Evolutionary conservation across 2,888 invertebrate genomes (phyloP).

Genomic region (Polydrusus tereticollis): DNA sequence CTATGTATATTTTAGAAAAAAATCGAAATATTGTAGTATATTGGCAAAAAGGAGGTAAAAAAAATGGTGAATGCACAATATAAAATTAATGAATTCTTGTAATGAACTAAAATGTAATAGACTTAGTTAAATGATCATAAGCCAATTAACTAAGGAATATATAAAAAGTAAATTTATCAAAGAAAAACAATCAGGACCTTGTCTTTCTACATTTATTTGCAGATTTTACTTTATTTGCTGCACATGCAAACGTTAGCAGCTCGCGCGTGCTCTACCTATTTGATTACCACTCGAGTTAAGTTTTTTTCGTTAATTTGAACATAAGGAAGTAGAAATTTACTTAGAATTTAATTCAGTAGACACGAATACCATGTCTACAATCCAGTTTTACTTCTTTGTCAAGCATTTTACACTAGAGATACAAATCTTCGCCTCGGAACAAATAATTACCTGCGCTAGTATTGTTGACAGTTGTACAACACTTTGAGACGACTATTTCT

Average conservation of each 20-base stretch:
- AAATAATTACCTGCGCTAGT: constrained; percentile 46
- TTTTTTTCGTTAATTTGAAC: constrained; percentile 39
- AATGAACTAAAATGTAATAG: too few relatives aligned
- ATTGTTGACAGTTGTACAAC: constrained; percentile 47
- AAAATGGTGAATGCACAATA: too few relatives aligned
- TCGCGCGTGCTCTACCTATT: constrained; percentile 47
- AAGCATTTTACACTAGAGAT: constrained; percentile 48
- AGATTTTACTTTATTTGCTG: neutral
- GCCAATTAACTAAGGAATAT: too few relatives aligned
- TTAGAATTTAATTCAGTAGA: constrained; percentile 50
- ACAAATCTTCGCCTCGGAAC: constrained; percentile 46
- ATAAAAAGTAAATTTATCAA: too few relatives aligned
- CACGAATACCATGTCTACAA: constrained; percentile 50
- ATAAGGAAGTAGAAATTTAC: constrained; percentile 50
- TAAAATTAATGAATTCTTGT: too few relatives aligned
- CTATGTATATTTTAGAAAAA: too few relatives aligned
- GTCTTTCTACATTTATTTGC: too few relatives aligned
- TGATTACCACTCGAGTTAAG: constrained; percentile 40
- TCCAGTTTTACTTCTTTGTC: constrained; percentile 50
- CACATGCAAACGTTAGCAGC: constrained; percentile 31
- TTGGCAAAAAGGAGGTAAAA: too few relatives aligned
- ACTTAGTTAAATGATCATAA: too few relatives aligned
- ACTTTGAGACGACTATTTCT: constrained; percentile 47
- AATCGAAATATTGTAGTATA: too few relatives aligned
- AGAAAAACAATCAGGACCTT: too few relatives aligned